These are phyloP conservation scores for Lepidochitona cinerea DNA, from an alignment of 2,888 invertebrate genomes.

Conservation along the genomic window DNA sequence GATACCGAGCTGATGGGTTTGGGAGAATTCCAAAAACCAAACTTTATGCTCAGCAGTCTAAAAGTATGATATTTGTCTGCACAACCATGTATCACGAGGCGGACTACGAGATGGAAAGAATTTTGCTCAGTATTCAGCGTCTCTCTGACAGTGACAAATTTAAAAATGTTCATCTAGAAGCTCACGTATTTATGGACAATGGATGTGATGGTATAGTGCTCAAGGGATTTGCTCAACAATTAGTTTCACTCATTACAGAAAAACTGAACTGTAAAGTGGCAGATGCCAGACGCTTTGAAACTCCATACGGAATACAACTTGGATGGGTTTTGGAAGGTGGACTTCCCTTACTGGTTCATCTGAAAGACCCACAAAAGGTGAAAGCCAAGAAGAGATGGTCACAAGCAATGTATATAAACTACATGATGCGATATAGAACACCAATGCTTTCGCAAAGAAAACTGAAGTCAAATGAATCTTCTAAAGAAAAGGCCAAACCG, in stretches of 20 bases:
- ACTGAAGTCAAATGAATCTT: neutral
- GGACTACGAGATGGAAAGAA: slow-evolving; percentile 41
- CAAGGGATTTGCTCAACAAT: slow-evolving; percentile 36
- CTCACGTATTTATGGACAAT: slow-evolving; percentile 40
- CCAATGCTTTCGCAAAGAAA: neutral
- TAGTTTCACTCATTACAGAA: slow-evolving; percentile 27
- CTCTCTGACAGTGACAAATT: slow-evolving; percentile 29
- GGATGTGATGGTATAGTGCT: slow-evolving; percentile 28
- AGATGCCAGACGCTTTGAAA: slow-evolving; percentile 23
- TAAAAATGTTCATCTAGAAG: slow-evolving; percentile 29
- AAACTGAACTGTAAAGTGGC: slow-evolving; percentile 23
- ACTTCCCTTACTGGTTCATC: slow-evolving; percentile 40
- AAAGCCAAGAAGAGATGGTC: slow-evolving; percentile 32
- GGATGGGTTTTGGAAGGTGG: slow-evolving; percentile 33
- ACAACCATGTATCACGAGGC: slow-evolving; percentile 44
- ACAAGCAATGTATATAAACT: slow-evolving; percentile 51
- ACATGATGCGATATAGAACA: slow-evolving; percentile 39
- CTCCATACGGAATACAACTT: slow-evolving; percentile 40
- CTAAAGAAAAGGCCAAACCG: neutral
- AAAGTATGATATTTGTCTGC: slow-evolving; percentile 35
- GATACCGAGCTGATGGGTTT: slow-evolving; percentile 35
- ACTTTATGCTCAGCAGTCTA: neutral
- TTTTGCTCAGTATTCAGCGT: slow-evolving; percentile 25
- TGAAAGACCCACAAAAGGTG: slow-evolving; percentile 38
- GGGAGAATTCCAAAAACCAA: neutral